phyloP scores from a whole-genome alignment of 2,888 invertebrate genomes.

The Apamea anceps region DNA sequence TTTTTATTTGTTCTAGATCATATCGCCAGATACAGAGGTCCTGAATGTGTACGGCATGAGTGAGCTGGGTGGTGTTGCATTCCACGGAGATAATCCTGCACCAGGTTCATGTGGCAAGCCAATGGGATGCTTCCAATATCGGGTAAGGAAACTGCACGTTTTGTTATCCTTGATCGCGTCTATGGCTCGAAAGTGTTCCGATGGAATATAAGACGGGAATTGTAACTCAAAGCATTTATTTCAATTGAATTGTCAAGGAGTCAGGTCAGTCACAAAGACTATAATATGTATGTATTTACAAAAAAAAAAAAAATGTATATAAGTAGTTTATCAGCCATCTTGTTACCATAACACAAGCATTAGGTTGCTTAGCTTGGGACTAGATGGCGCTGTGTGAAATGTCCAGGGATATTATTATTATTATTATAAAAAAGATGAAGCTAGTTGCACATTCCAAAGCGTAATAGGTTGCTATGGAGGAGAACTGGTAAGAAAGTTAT shows the following conservation, averaged over 20 bases:
- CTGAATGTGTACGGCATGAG: conserved; percentile 80
- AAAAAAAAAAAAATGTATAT: no score
- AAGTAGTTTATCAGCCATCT: no score
- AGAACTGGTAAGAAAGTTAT: not conserved
- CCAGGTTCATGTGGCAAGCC: conserved; percentile 76
- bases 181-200: not conserved
- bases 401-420: no score
- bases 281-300: no score
- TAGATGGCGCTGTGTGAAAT: no score
- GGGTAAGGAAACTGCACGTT: conserved; percentile 69
- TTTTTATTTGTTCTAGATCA: conserved; percentile 63
- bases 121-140: conserved; percentile 74
- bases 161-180: not conserved
- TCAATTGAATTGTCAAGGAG: not conserved
- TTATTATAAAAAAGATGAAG: no score
- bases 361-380: no score
- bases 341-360: no score
- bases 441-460: not conserved
- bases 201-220: no score
- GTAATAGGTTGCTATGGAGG: not conserved
- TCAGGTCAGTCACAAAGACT: not conserved
- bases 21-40: conserved; percentile 77
- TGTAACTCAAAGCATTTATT: not conserved
- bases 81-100: conserved; percentile 66
- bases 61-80: conserved; percentile 76